These are phyloP conservation scores for Phyllotis vaccarum DNA, from an alignment of 2,797 vertebrate genomes.

Conservation along the genomic window DNA sequence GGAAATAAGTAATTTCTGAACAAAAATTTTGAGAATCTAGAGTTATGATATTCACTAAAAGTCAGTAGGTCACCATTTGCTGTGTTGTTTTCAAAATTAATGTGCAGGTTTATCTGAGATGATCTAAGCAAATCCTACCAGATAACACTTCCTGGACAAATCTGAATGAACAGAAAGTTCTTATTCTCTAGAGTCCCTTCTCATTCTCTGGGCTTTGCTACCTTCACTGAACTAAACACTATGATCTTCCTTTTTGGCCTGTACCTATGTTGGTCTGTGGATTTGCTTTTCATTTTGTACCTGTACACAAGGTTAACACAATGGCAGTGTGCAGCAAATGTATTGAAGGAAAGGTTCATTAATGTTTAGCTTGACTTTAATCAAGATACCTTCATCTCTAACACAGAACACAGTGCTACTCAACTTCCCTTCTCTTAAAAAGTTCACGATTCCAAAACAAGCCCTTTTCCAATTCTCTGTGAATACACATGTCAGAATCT, in stretches of 20 bases:
- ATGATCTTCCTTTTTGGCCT: neutral
- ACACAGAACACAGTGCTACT: neutral
- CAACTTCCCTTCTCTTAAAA: neutral
- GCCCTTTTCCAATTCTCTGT: neutral
- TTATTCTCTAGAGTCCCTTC: neutral
- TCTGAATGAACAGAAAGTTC: neutral
- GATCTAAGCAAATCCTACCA: slow-evolving; percentile 1
- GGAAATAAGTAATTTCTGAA: slow-evolving; percentile 41
- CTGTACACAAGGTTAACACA: neutral
- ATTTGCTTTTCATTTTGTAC: neutral
- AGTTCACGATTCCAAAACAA: neutral
- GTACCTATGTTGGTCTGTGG: neutral
- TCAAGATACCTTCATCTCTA: neutral
- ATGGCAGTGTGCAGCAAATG: neutral
- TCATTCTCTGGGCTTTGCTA: neutral
- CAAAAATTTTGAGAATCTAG: neutral
- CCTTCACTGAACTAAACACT: neutral
- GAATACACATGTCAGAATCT: neutral
- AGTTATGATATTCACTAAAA: neutral
- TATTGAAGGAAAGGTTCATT: neutral
- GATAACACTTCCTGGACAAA: neutral
- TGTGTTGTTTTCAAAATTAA: slow-evolving; percentile 6
- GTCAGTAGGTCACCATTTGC: neutral
- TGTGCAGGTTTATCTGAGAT: neutral
- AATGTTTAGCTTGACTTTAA: neutral